Base-by-base conservation (phyloP, 2,113 vertebrate species). In the Calidris pugnax region DNA sequence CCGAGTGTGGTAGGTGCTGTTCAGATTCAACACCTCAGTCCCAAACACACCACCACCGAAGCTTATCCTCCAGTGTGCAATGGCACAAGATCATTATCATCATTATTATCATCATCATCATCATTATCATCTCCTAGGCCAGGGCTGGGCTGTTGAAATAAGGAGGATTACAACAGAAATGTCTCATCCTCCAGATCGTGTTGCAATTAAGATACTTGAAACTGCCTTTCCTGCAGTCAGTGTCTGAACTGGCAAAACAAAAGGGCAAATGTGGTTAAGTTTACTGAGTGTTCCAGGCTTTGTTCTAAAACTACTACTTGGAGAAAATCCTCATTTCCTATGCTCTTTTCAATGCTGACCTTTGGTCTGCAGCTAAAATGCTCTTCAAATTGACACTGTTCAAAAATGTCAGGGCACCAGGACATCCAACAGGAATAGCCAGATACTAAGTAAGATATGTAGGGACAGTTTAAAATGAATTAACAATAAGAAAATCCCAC, bases 11-110 rank as follows among this genome's bases (percentile, higher is more conserved):
- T 5, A 8, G 74, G 77, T 17, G 19, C 72, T 50, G 3, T 5
- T 51, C 27, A 24, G 56, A 26, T 33, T 6, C 30, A 48, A 14
- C 18, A 7, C 19, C 85, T 48, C 63, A 13, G 33, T 6, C 64
- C 74, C 53, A 41, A 41, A 50, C 23, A 69, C 24, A 4, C 21
- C 69, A 39, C 4, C 59, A 13, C 33, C 4, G 51, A 6, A 24
- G 76, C 51, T 7, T 1, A 27, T 9, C 45, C 59, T 32, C 27
- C 47, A 5, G 6, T 0, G 0, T 2, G 41, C 12, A 32, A 27
- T 0, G 35, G 50, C 67, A 39, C 7, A 7, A n/a, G 24, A 55
- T 3, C 10, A 5, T 62, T 39, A 62, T 62, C 60, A 27, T 62
- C 24, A 10, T 60, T 15, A 35, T n/a, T n/a, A n/a, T 60, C n/a